phyloP scores from a whole-genome alignment of 2,888 invertebrate species.

The Allophyes oxyacanthae region DNA sequence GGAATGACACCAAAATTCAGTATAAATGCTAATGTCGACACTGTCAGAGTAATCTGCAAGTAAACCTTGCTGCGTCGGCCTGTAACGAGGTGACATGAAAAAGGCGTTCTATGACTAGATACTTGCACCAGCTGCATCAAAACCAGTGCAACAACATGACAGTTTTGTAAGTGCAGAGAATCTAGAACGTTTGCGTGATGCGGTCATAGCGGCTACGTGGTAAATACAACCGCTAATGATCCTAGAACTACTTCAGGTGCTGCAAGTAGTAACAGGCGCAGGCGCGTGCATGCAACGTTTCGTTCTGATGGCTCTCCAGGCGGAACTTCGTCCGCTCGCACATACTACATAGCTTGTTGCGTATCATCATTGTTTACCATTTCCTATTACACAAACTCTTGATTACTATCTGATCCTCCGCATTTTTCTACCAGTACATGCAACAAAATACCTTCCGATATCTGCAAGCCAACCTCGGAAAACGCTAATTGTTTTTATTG shows the following conservation, averaged over 20 bases:
- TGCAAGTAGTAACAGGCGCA: too few relatives aligned
- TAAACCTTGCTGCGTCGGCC: neutral
- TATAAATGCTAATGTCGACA: neutral
- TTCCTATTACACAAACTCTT: constrained; percentile 21
- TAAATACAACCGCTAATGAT: neutral
- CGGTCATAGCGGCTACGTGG: too few relatives aligned
- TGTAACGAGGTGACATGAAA: constrained; percentile 1
- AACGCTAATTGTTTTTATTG: too few relatives aligned
- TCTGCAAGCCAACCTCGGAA: neutral
- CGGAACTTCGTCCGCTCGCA: neutral
- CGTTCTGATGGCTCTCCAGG: neutral
- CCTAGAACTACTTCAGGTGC: neutral
- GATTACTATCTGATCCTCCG: constrained; percentile 20
- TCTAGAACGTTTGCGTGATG: too few relatives aligned
- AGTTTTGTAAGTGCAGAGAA: too few relatives aligned
- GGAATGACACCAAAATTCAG: neutral
- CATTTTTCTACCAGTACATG: constrained; percentile 4
- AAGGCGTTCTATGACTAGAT: neutral
- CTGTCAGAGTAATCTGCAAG: neutral
- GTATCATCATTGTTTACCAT: constrained; percentile 16
- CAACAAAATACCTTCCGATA: constrained; percentile 5
- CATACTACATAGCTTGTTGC: constrained; percentile 4
- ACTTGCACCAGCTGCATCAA: too few relatives aligned
- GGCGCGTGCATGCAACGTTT: constrained; percentile 1
- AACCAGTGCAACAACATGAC: neutral